Percentiles rank a stretch among this genome's conserved stretches.
phyloP scores from a whole-genome alignment of 2,888 invertebrate species.

The Drosophila mulleri region DNA sequence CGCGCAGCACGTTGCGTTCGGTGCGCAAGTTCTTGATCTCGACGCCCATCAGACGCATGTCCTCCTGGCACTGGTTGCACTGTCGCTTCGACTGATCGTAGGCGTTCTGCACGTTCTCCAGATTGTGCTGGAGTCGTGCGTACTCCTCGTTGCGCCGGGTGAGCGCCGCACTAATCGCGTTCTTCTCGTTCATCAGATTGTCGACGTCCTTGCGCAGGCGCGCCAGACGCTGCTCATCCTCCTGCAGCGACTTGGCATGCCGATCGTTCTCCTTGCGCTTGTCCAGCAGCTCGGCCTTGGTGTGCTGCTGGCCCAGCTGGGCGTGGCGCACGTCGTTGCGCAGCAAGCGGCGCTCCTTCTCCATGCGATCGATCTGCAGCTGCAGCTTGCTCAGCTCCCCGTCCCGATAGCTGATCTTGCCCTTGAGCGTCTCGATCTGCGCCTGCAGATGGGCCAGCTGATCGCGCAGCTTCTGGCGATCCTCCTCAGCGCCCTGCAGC shows the following conservation, averaged over 20 bases:
- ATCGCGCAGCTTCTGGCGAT: slow-evolving; percentile 89
- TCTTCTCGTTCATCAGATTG: slow-evolving; percentile 90
- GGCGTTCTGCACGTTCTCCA: slow-evolving; percentile 91
- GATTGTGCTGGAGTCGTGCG: slow-evolving; percentile 91
- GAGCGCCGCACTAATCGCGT: slow-evolving; percentile 92
- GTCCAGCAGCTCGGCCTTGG: slow-evolving; percentile 83
- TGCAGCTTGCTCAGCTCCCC: slow-evolving; percentile 90
- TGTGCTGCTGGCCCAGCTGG: slow-evolving; percentile 83
- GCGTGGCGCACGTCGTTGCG: slow-evolving; percentile 86
- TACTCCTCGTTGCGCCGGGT: slow-evolving; percentile 94
- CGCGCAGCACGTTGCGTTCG: slow-evolving; percentile 89
- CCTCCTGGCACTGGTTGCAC: slow-evolving; percentile 92
- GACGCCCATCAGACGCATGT: slow-evolving; percentile 92
- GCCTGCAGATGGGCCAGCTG: slow-evolving; percentile 88
- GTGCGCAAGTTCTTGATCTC: slow-evolving; percentile 93
- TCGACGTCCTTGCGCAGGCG: slow-evolving; percentile 91
- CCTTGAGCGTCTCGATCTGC: slow-evolving; percentile 85
- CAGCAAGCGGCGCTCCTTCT: slow-evolving; percentile 89
- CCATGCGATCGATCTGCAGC: slow-evolving; percentile 87
- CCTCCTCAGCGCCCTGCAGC: slow-evolving; percentile 89
- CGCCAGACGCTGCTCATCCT: slow-evolving; percentile 89
- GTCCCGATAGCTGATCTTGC: slow-evolving; percentile 89
- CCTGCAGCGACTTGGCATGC: slow-evolving; percentile 89
- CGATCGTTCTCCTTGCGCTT: slow-evolving; percentile 85
- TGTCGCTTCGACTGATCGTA: slow-evolving; percentile 90